Base-by-base conservation (phyloP, 2,113 vertebrate species). In the Cheirogaleus medius region DNA sequence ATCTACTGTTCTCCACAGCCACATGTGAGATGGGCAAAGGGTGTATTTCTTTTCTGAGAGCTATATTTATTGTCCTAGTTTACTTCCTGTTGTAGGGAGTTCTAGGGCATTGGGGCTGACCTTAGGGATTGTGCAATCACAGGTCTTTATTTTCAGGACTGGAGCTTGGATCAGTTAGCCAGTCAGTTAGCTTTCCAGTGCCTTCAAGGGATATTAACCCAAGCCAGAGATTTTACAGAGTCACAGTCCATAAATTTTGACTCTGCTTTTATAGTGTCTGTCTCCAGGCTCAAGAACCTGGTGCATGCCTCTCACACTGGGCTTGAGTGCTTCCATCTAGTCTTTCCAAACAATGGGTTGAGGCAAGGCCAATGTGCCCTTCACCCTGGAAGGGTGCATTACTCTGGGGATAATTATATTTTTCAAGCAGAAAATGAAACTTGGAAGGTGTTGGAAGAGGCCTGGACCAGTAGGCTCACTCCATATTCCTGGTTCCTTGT, bases 211-310 rank as follows among this genome's bases (percentile, higher is more conserved):
- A 54, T 97, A 91, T 95, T 96, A 94, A 95, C 60, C 71, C 85
- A 96, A 97, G 93, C 63, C 83, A 88, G 47, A 95, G 85, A 76
- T 89, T 77, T 97, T 91, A 88, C 58, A 47, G 42, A 97, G 76
- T 82, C 49, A 97, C 82, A 86, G 93, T 83, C 91, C 73, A 89
- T 94, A 88, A 91, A 93, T 85, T 95, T 85, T 91, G 93, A 95
- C 81, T 76, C 56, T 89, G 54, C 73, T 93, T 97, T 94, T 87
- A 88, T 54, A 54, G 23, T 84, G n/a, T 77, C 58, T 97, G 73
- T 97, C 76, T 97, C 81, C 71, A 94, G n/a, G 68, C 60, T 93
- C 56, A 78, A 89, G 60, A 81, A 49, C 39, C 85, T 52, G n/a
- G 42, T 83, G n/a, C 17, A 37, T 82, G 90, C 34, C 68, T 34